Conservation (phyloP, 2,888 invertebrate genomes). For the Eubasilissa splendida region DNA sequence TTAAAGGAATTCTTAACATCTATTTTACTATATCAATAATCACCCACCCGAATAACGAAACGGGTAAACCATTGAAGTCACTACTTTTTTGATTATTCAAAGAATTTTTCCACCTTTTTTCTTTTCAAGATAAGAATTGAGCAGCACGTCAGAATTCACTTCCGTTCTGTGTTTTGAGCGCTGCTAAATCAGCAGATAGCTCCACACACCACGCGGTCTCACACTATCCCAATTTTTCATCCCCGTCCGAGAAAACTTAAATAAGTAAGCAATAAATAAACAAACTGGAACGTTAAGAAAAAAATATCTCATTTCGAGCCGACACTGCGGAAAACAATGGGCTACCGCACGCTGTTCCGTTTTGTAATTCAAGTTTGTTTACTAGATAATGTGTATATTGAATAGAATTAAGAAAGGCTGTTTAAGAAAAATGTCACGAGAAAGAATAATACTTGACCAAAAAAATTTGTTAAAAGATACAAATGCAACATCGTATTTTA, state of each 20-base stretch:
- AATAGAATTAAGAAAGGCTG: too few relatives aligned
- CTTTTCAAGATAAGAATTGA: neutral
- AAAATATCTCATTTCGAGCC: conserved; percentile 55
- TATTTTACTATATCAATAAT: too few relatives aligned
- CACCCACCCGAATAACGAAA: too few relatives aligned
- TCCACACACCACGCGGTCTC: neutral
- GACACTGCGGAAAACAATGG: conserved; percentile 53
- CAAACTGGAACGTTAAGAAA: conserved; percentile 52
- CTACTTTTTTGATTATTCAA: too few relatives aligned
- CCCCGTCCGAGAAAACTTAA: conserved; percentile 45
- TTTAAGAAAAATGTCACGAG: too few relatives aligned
- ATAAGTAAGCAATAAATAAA: conserved; percentile 55
- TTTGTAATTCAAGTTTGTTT: neutral
- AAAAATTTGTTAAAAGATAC: too few relatives aligned
- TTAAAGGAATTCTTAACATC: too few relatives aligned
- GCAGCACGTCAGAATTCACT: neutral
- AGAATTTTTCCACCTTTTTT: neutral
- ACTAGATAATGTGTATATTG: too few relatives aligned
- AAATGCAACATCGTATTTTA: too few relatives aligned
- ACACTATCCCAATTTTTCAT: neutral
- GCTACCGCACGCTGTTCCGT: neutral
- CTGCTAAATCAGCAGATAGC: conserved; percentile 18
- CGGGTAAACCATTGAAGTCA: too few relatives aligned
- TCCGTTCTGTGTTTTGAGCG: neutral
- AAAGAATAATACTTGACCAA: too few relatives aligned